phyloP scores from a whole-genome alignment of 1,140 invertebrate species.

The Drosophila nebulosa region DNA sequence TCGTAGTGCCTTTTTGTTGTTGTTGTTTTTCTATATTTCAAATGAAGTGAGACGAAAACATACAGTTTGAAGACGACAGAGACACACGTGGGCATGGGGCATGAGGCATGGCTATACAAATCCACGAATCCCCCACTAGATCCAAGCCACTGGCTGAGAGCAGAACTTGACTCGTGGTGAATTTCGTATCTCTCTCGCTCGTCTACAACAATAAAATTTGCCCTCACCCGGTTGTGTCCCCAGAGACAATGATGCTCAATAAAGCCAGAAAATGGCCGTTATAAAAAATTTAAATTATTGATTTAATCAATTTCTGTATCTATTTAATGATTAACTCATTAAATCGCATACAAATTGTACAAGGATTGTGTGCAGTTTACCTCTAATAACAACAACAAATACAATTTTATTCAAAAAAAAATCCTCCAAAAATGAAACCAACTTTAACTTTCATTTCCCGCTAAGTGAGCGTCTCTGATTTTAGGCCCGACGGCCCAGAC shows the following conservation, averaged over 20 bases:
- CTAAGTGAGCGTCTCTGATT: neutral
- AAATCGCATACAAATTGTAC: no score
- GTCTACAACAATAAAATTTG: neutral
- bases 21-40: neutral
- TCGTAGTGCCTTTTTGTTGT: neutral
- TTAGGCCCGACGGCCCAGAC: neutral
- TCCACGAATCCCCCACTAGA: slow-evolving; percentile 10
- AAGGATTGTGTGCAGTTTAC: no score
- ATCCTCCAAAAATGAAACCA: neutral
- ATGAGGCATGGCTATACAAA: slow-evolving; percentile 6
- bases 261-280: neutral
- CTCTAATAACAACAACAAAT: no score
- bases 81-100: slow-evolving; percentile 25
- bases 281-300: no score
- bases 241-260: neutral
- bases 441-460: neutral
- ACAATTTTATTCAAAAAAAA: no score
- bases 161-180: slow-evolving; percentile 3
- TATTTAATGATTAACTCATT: neutral
- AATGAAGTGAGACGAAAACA: neutral
- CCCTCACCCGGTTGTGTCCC: slow-evolving; percentile 3
- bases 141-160: slow-evolving; percentile 30
- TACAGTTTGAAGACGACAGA: slow-evolving; percentile 9
- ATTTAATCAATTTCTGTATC: neutral
- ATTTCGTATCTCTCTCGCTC: neutral